These are phyloP conservation scores for Eupithecia exiguata DNA, from an alignment of 2,888 invertebrate species.

Conservation along the genomic window DNA sequence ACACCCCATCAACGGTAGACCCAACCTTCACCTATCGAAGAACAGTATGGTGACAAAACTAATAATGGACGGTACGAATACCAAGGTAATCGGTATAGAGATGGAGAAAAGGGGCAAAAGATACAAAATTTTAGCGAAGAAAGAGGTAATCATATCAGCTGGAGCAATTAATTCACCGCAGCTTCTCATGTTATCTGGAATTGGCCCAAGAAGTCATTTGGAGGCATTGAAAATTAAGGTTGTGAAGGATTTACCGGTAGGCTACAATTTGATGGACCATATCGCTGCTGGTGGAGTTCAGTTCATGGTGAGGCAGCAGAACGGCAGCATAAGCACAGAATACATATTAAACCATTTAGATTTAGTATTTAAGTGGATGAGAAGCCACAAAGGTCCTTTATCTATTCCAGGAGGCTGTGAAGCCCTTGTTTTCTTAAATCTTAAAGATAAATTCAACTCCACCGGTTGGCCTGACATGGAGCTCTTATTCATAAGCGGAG, in stretches of 20 bases:
- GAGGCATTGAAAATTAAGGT: constrained; percentile 81
- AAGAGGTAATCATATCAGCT: constrained; percentile 89
- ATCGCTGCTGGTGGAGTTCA: constrained; percentile 86
- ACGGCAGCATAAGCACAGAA: constrained; percentile 62
- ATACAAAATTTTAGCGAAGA: constrained; percentile 84
- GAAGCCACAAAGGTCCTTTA: constrained; percentile 81
- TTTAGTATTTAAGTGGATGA: constrained; percentile 81
- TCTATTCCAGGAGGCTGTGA: constrained; percentile 87
- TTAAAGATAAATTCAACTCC: constrained; percentile 81
- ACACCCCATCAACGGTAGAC: constrained; percentile 82
- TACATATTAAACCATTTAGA: constrained; percentile 72
- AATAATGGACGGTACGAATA: constrained; percentile 81
- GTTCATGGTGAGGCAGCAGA: constrained; percentile 78
- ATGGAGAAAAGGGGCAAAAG: constrained; percentile 79
- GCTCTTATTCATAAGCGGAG: constrained; percentile 84
- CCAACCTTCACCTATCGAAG: constrained; percentile 86
- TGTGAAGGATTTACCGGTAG: constrained; percentile 85
- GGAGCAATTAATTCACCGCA: constrained; percentile 92
- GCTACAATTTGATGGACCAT: constrained; percentile 88
- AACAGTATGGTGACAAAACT: constrained; percentile 84
- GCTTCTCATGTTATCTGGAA: constrained; percentile 90
- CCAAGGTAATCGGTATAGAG: constrained; percentile 84
- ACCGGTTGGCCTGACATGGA: constrained; percentile 87
- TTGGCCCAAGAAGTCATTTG: constrained; percentile 86
- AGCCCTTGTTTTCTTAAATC: constrained; percentile 85